phyloP scores from a whole-genome alignment of 2,888 invertebrate genomes.

The Agrochola lota region DNA sequence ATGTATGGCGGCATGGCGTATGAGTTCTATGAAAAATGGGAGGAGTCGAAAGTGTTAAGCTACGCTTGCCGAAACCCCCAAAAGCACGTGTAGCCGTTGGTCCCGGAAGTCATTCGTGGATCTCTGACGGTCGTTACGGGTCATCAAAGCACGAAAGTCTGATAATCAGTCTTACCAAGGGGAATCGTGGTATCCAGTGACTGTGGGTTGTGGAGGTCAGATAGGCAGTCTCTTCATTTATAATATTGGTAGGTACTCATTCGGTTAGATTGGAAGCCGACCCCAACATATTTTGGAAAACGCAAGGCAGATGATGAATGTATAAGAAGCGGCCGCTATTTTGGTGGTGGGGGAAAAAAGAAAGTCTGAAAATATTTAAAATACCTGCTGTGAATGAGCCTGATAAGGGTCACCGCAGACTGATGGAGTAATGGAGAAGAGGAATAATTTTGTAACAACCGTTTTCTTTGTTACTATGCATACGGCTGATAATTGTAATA shows the following conservation, averaged over 20 bases:
- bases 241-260: not conserved
- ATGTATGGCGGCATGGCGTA: too few relatives aligned
- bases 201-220: not conserved
- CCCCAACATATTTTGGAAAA: too few relatives aligned
- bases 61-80: too few relatives aligned
- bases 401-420: too few relatives aligned
- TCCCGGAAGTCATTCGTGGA: not conserved
- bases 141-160: not conserved
- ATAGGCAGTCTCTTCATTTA: not conserved
- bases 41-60: too few relatives aligned
- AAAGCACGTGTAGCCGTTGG: too few relatives aligned
- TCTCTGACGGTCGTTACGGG: not conserved
- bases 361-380: too few relatives aligned
- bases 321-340: not conserved
- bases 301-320: too few relatives aligned
- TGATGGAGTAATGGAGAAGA: not conserved
- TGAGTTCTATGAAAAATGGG: too few relatives aligned
- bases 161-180: not conserved
- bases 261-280: too few relatives aligned
- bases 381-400: too few relatives aligned
- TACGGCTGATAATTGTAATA: not conserved
- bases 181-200: not conserved
- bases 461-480: not conserved
- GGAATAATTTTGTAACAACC: not conserved
- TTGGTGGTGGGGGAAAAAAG: not conserved